A percentile compares a stretch with the other conserved stretches of the same genome.
Conservation (phyloP, 2,113 vertebrate genomes). For the Prochilodus magdalenae region DNA sequence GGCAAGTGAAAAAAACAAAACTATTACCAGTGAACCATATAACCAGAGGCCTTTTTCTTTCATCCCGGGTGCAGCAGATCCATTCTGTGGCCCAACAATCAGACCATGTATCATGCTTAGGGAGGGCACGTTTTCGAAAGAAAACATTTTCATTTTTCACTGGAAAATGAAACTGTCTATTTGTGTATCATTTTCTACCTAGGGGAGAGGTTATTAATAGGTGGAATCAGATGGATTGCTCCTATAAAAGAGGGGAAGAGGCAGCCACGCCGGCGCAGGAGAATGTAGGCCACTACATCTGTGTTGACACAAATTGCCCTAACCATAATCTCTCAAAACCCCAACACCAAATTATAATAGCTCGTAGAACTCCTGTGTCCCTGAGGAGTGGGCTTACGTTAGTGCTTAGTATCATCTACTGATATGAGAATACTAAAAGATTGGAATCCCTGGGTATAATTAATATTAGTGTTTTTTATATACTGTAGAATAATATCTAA, state of each 20-base stretch:
- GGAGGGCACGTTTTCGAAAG: slow-evolving; percentile 22
- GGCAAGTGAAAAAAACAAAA: not conserved
- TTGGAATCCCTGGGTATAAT: no score
- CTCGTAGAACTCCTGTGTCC: not conserved
- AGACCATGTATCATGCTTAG: slow-evolving; percentile 41
- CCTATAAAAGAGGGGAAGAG: slow-evolving; percentile 37
- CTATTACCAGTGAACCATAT: not conserved
- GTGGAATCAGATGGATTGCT: slow-evolving; percentile 45
- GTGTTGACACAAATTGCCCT: slow-evolving; percentile 34
- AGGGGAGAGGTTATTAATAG: slow-evolving; percentile 59
- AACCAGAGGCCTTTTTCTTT: slow-evolving; percentile 5
- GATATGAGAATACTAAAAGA: no score
- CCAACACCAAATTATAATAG: not conserved
- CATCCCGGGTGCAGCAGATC: not conserved
- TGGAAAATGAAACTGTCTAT: slow-evolving; percentile 55
- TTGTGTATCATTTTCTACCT: slow-evolving; percentile 54
- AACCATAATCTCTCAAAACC: slow-evolving; percentile 40
- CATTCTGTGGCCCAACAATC: not conserved
- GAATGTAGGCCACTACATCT: slow-evolving; percentile 38
- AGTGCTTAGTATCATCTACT: not conserved
- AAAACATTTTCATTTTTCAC: slow-evolving; percentile 59
- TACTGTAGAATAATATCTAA: no score
- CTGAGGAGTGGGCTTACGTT: not conserved
- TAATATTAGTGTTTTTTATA: no score
- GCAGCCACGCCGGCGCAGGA: not conserved